Evolutionary conservation across 2,797 vertebrate genomes (phyloP).

Genomic region (Parambassis ranga): DNA sequence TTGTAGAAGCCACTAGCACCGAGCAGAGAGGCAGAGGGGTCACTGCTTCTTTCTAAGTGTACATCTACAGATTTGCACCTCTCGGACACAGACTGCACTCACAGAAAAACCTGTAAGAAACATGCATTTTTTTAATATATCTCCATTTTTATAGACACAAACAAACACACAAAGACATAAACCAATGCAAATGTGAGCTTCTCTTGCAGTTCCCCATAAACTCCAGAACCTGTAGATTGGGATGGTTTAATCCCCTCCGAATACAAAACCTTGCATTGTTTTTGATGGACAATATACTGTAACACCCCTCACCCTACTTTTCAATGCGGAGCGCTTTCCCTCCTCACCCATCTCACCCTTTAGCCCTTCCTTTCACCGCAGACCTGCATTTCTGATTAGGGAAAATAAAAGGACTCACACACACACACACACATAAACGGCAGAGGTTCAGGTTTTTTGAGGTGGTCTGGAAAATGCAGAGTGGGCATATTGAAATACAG

Average conservation of each 20-base stretch:
- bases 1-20: no score
- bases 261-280: conserved; percentile 50
- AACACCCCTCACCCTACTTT: conserved; percentile 23
- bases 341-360: conserved; percentile 26
- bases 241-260: conserved; percentile 36
- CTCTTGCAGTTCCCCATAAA: conserved; percentile 36
- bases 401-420: conserved; percentile 41
- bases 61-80: no score
- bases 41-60: no score
- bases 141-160: neutral
- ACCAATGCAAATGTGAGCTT: no score
- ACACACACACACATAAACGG: conserved; percentile 24
- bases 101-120: no score
- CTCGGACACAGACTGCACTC: no score
- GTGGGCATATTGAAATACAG: conserved; percentile 75
- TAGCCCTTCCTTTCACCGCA: conserved; percentile 33
- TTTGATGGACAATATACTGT: conserved; percentile 51
- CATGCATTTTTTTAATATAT: no score
- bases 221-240: conserved; percentile 38
- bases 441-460: conserved; percentile 57
- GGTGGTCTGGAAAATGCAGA: conserved; percentile 78
- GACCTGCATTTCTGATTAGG: conserved; percentile 50
- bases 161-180: conserved; percentile 18
- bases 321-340: conserved; percentile 23
- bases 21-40: no score